Base-by-base conservation (phyloP, 2,797 vertebrate species). In the Rhinophrynus dorsalis region DNA sequence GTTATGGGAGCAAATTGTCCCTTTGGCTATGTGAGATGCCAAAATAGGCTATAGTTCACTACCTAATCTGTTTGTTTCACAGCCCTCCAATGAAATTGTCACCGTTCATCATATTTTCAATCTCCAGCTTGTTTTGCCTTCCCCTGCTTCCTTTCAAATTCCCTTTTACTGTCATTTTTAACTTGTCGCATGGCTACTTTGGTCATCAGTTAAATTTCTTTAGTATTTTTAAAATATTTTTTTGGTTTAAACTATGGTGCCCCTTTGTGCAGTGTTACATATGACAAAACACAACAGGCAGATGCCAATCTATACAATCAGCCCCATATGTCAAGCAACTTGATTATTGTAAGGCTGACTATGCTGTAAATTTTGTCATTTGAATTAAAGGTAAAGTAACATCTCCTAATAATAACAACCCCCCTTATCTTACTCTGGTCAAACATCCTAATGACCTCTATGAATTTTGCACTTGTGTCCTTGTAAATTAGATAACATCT, bases 51-150 rank as follows among this genome's bases (percentile, higher is more conserved):
- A 38, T 35, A 70, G 37, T 37, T 70, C 59, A 37, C 38, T 48
- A 52, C 47, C 38, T 56, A 54, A 61, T 70, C 27, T 62, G 67
- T 56, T 70, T 63, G 40, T 48, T 71, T 71, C 50, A 71, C 30
- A 63, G 30, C 30, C 58, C 50, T 56, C 37, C 40, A 23, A 62
- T 24, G 21, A 47, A 70, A 55, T 62, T 70, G 58, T 69, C 67
- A 70, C 58, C 6, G 11, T 45, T 62, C 58, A 62, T 70, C 67
- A 70, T 45, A 45, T 52, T 62, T 62, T 9, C 37, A 55, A 18
- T 61, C n/a, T 62, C 23, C 30, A 45, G 38, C 0, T 24, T 23
- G 32, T 24, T 23, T 57, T 62, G 24, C 33, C 29, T 8, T 54
- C 67, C 23, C 18, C 52, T 40, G 7, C 54, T 26, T 59, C 30